Conservation (phyloP, 2,113 vertebrate species). For the Crotalus helleri region DNA sequence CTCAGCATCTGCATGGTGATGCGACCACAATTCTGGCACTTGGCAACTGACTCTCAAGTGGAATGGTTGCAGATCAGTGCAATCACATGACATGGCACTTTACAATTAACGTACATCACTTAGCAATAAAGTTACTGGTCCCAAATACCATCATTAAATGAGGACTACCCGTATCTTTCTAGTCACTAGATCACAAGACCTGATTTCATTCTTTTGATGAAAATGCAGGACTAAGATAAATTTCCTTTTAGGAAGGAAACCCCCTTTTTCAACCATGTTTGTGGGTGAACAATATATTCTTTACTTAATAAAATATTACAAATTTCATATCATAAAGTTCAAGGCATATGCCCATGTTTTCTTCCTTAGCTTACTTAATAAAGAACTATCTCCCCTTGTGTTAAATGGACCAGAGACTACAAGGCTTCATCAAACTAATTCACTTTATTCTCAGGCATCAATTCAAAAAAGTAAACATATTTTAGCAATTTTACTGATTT, state of each 20-base stretch:
- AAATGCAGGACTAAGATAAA: neutral
- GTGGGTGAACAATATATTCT: neutral
- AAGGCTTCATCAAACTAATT: neutral
- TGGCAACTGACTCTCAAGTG: neutral
- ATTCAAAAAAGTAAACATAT: neutral
- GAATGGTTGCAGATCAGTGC: neutral
- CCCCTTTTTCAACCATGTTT: neutral
- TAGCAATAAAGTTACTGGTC: neutral
- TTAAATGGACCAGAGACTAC: neutral
- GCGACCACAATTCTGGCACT: neutral
- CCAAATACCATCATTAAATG: neutral
- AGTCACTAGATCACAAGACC: neutral
- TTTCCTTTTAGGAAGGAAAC: neutral
- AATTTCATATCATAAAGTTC: neutral
- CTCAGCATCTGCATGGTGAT: neutral
- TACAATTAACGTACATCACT: neutral
- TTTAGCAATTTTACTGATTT: neutral
- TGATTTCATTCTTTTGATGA: neutral
- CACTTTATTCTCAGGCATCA: neutral
- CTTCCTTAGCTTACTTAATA: neutral
- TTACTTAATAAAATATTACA: neutral
- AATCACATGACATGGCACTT: neutral
- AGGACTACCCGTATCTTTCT: neutral
- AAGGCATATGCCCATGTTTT: neutral
- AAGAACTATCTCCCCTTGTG: neutral